Evolutionary conservation across 2,113 vertebrate genomes (phyloP).

Genomic region (Strigops habroptila): DNA sequence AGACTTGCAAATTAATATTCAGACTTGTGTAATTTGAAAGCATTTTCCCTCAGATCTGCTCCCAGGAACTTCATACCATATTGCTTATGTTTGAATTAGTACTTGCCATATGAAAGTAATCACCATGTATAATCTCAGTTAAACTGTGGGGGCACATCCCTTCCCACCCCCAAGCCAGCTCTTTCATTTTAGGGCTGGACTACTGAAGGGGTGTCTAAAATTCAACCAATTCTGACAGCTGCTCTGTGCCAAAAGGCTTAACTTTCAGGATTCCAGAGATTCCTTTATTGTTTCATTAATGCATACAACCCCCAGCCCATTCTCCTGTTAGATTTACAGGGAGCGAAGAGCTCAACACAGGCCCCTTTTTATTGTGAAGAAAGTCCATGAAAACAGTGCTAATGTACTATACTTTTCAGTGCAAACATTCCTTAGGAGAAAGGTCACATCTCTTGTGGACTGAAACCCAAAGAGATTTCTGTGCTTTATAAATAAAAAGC

Average conservation of each 20-base stretch:
- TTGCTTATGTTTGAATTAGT: neutral
- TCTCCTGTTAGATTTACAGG: neutral
- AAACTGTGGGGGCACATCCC: neutral
- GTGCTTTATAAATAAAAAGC: neutral
- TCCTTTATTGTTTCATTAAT: slow-evolving; percentile 53
- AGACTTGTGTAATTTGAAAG: neutral
- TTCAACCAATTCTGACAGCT: slow-evolving; percentile 56
- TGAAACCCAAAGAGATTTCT: neutral
- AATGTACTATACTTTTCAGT: neutral
- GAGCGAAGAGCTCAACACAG: neutral
- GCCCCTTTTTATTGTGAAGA: neutral
- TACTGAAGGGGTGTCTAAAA: slow-evolving; percentile 33
- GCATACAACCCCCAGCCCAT: neutral
- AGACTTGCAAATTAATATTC: neutral
- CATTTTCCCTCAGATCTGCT: neutral
- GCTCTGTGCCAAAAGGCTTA: slow-evolving; percentile 56
- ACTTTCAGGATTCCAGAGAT: slow-evolving; percentile 57
- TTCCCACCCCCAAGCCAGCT: neutral
- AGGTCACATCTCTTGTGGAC: neutral
- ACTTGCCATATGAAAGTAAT: neutral
- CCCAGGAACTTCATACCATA: neutral
- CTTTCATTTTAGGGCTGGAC: neutral
- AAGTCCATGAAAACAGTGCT: neutral
- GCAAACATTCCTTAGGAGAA: neutral
- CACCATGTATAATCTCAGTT: neutral